Evolutionary conservation across 2,888 invertebrate species (phyloP).

Genomic region (Diaphora mendica): DNA sequence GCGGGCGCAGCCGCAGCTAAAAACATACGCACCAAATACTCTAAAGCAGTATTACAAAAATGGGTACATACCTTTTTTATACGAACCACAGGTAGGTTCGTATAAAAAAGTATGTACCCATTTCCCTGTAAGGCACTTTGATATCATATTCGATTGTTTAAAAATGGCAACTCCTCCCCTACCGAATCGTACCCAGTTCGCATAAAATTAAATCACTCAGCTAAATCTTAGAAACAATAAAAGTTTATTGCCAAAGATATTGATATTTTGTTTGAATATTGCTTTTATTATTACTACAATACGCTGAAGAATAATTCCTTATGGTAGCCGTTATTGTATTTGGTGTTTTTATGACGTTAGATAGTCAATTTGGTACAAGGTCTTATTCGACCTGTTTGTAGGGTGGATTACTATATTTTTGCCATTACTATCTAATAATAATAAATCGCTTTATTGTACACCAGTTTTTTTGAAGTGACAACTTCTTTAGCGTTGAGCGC

Average conservation of each 20-base stretch:
- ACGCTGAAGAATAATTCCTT: neutral
- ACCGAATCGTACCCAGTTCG: conserved; percentile 7
- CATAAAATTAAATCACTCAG: conserved; percentile 33
- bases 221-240: conserved; percentile 27
- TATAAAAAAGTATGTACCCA: too few species aligned
- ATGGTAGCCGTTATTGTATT: neutral
- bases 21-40: too few species aligned
- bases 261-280: conserved; percentile 14
- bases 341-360: neutral
- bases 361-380: neutral
- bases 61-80: too few species aligned
- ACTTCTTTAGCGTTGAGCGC: too few species aligned
- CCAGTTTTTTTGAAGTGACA: too few species aligned
- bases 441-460: too few species aligned
- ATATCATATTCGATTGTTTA: conserved; percentile 37
- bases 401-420: neutral
- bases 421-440: neutral
- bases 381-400: neutral
- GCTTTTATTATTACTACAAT: conserved; percentile 5
- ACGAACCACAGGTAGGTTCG: too few species aligned
- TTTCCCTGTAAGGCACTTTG: neutral
- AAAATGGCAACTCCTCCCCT: conserved; percentile 19
- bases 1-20: too few species aligned
- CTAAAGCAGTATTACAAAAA: too few species aligned
- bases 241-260: conserved; percentile 16